Percentiles rank a stretch among this genome's conserved stretches.
phyloP scores from a whole-genome alignment of 2,888 invertebrate species.

The Chorisops tibialis region DNA sequence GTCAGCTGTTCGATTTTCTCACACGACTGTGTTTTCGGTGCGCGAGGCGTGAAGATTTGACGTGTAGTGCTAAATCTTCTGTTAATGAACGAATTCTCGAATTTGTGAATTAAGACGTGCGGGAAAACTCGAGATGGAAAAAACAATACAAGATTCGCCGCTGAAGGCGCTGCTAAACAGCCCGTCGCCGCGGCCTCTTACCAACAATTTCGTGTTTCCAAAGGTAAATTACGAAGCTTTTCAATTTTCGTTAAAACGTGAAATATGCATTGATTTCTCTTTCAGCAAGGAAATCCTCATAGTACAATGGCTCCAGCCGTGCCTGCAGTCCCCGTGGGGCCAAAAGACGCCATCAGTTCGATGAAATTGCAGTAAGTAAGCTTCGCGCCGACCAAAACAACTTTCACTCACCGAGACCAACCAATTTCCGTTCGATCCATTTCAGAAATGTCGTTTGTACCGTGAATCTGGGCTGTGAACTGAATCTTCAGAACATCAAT shows the following conservation, averaged over 20 bases:
- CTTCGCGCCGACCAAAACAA: neutral
- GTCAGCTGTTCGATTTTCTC: too few species aligned
- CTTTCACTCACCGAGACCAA: neutral
- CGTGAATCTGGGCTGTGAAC: slow-evolving; percentile 68
- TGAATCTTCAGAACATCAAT: slow-evolving; percentile 72
- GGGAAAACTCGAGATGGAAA: slow-evolving; percentile 2
- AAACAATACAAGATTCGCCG: slow-evolving; percentile 38
- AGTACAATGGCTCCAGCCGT: slow-evolving; percentile 57
- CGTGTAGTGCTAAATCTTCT: too few species aligned
- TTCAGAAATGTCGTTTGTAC: slow-evolving; percentile 77
- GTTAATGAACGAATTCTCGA: too few species aligned
- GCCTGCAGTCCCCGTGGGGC: slow-evolving; percentile 56
- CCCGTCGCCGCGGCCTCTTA: slow-evolving; percentile 44
- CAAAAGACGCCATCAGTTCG: slow-evolving; percentile 59
- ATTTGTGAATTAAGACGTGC: too few species aligned
- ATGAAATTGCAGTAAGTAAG: slow-evolving; percentile 60
- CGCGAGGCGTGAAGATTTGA: too few species aligned
- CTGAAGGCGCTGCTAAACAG: slow-evolving; percentile 50
- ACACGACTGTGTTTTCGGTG: too few species aligned
- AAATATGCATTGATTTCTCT: neutral
- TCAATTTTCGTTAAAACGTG: neutral
- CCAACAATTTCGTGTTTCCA: slow-evolving; percentile 40
- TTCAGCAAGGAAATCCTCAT: slow-evolving; percentile 45
- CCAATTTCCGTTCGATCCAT: slow-evolving; percentile 15
- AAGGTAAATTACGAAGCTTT: slow-evolving; percentile 24